Conservation (phyloP, 2,113 vertebrate species). For the Nothoprocta perdicaria region DNA sequence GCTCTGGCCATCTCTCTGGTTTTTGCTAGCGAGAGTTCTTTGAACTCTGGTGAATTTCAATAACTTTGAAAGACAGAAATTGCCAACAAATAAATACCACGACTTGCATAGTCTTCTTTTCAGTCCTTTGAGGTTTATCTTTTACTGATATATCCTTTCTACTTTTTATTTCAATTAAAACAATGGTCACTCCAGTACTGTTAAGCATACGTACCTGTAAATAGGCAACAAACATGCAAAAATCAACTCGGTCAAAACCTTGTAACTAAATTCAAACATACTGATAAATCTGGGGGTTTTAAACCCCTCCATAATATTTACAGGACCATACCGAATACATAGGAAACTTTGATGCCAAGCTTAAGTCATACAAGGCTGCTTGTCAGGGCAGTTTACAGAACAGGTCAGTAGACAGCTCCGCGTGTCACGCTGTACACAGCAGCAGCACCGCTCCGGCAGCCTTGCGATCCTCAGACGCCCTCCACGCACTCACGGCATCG, state of each 20-base stretch:
- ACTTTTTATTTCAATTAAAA: not conserved
- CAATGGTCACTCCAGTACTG: not conserved
- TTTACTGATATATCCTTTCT: not conserved
- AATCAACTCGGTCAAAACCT: not conserved
- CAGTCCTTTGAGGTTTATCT: not conserved
- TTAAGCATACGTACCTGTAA: not conserved
- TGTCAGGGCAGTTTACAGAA: not conserved
- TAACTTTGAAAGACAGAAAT: not conserved
- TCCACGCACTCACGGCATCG: not conserved
- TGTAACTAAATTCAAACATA: not conserved
- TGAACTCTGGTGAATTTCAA: not conserved
- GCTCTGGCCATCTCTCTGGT: not conserved
- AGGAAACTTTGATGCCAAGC: not conserved
- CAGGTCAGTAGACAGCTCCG: not conserved
- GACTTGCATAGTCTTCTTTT: not conserved
- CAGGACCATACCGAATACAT: not conserved
- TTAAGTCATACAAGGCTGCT: accelerated
- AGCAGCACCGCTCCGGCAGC: not conserved
- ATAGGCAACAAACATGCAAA: not conserved
- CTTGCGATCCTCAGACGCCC: not conserved
- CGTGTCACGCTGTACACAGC: not conserved
- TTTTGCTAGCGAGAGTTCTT: not conserved
- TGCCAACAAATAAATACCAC: not conserved
- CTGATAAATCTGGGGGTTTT: not conserved
- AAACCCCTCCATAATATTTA: not conserved